Base-by-base conservation (phyloP, 2,888 invertebrate species). In the Dasypogon diadema region DNA sequence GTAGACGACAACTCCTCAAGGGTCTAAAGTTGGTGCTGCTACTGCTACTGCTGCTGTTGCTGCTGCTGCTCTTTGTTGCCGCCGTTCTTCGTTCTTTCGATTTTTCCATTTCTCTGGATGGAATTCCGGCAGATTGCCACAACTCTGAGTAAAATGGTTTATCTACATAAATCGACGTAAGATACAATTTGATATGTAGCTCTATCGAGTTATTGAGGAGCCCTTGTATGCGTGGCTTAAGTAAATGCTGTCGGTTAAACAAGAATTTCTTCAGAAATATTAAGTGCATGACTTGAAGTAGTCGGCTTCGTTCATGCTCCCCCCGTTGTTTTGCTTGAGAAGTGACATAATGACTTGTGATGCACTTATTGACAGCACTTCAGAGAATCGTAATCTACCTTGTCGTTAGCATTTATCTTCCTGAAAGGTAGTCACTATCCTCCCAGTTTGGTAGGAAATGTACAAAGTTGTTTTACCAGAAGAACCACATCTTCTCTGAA, bases 261-360 rank as follows among this genome's bases (percentile, higher is more conserved):
- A 2, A 21, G 18, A 51, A 51, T 51, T 51, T 12, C 18, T 21
- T 8, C 51, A 51, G 51, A 51, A 51, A 48, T 16, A 16, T 14
- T 16, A 48, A 51, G 18, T 51, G 18, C 51, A 51, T 8, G 51
- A 51, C 18, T 6, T 48, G 5, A n/a, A 16, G 21, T 51, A 6
- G 1, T 51, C 18, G 16, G 14, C 6, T 6, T 42, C n/a, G 42
- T 42, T 12, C 12, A 3, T 12, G 1, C 8, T 42, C 18, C 12
- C 16, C 51, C 6, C 5, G 51, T 51, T 51, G 51, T 21, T 8
- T 51, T 21, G 6, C 18, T 5, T 51, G 6, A 51, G 12, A 51
- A 48, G 48, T 48, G 48, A 51, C 51, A 51, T 51, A 51, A 51
- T 51, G 51, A 16, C 51, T 51, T 51, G 51, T 51, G 51, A 16